Percentiles rank a stretch among this genome's conserved stretches.
Evolutionary conservation across 2,888 invertebrate genomes (phyloP).

Genomic region (Agriopis marginaria): DNA sequence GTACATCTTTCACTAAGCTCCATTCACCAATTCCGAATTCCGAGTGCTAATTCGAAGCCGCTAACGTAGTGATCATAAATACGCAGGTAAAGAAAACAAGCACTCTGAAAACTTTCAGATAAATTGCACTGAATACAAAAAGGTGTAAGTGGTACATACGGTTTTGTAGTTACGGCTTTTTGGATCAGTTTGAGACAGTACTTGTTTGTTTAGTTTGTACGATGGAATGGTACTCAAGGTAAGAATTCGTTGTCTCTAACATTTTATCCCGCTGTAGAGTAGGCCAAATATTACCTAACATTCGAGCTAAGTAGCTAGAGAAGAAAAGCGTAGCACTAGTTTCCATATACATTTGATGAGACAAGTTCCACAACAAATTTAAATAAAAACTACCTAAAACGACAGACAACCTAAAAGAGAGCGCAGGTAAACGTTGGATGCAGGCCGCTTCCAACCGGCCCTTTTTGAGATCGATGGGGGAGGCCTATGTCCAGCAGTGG

Average conservation of each 20-base stretch:
- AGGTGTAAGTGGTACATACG: slow-evolving; percentile 10
- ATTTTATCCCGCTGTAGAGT: not conserved
- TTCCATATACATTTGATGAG: too few relatives aligned
- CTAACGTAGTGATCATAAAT: slow-evolving; percentile 25
- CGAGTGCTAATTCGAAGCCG: slow-evolving; percentile 21
- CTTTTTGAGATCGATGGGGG: too few relatives aligned
- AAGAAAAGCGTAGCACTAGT: not conserved
- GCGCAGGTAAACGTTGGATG: too few relatives aligned
- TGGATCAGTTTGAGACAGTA: not conserved
- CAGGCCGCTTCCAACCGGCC: too few relatives aligned
- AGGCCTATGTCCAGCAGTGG: too few relatives aligned
- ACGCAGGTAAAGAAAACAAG: slow-evolving; percentile 30
- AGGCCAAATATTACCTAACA: slow-evolving; percentile 1
- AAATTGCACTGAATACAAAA: not conserved
- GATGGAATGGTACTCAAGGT: not conserved
- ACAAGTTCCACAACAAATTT: too few relatives aligned
- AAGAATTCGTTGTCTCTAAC: not conserved
- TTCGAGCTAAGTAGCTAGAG: not conserved
- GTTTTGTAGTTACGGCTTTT: slow-evolving; percentile 3
- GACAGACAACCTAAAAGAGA: too few relatives aligned
- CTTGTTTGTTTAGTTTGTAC: slow-evolving; percentile 2
- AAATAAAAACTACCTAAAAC: too few relatives aligned
- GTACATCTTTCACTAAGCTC: slow-evolving; percentile 10
- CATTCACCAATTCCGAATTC: slow-evolving; percentile 16
- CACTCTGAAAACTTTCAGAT: slow-evolving; percentile 18